Base-by-base conservation (phyloP, 2,888 invertebrate species). In the Acutogordius australiensis region DNA sequence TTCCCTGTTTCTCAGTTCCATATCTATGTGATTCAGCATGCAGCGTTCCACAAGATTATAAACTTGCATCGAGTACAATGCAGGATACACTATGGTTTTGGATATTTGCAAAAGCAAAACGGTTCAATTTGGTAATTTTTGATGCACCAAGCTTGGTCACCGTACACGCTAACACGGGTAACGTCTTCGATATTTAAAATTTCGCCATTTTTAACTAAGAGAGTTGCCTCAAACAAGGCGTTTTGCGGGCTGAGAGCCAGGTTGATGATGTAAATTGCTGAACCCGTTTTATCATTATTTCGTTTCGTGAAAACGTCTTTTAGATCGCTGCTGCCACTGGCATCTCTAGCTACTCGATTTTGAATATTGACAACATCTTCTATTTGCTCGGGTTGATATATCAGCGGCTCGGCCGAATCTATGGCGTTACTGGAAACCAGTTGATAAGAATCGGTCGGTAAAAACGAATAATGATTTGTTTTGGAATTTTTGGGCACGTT, bases 81-180 rank as follows among this genome's bases (percentile, higher is more conserved):
- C n/a, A n/a, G n/a, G n/a, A n/a, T n/a, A n/a, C n/a, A n/a, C n/a
- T 37, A 37, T 13, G 51, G 26, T 51, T 51, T 51, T 8, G 51
- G 13, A 51, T 51, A 51, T 51, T 51, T 51, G 51, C 51, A 51
- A 23, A 51, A 51, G 51, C 51, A 51, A 23, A n/a, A 51, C 4
- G 51, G 51, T 51, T 51, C 4, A 51, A 51, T 51, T 4, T 51
- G 18, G 4, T 51, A 8, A 23, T 23, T 23, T 51, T 51, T 23
- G 8, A 51, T 23, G 51, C 51, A 51, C 51, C 51, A 51, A 51
- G 51, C 8, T 51, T 8, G 13, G 4, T 13, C 4, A 23, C 51
- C 51, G 23, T 51, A 51, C 26, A 21, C 51, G 26, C 23, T 51
- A 51, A 23, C 23, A n/a, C 51, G 51, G 23, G 51, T 51, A 4